Conservation (phyloP, 2,797 vertebrate genomes). For the Fringilla coelebs region DNA sequence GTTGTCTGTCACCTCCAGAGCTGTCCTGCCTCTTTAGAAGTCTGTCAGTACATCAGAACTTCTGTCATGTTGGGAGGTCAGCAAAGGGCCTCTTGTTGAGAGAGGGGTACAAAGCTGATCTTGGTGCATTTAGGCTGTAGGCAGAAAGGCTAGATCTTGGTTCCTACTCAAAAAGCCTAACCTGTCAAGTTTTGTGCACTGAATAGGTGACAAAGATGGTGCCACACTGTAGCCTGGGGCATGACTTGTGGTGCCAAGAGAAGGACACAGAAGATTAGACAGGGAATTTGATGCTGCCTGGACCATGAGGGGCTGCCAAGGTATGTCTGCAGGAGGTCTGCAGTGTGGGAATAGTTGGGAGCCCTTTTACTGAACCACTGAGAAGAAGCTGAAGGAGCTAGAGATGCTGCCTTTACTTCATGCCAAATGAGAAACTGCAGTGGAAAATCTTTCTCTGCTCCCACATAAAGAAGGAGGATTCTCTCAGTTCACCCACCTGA, state of each 20-base stretch:
- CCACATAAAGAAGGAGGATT: conserved; percentile 46
- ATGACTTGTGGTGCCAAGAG: background rate
- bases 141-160: background rate
- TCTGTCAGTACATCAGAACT: background rate
- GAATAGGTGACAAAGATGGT: background rate
- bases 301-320: background rate
- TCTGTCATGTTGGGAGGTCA: background rate
- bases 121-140: background rate
- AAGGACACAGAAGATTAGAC: background rate
- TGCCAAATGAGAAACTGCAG: conserved; percentile 18
- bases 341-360: background rate
- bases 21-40: background rate
- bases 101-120: background rate
- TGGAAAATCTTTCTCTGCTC: conserved; percentile 48
- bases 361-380: background rate
- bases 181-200: background rate
- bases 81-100: background rate
- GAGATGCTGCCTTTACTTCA: background rate
- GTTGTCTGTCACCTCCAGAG: background rate
- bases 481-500: conserved; percentile 59
- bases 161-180: background rate
- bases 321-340: background rate
- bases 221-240: background rate
- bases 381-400: background rate
- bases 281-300: background rate